Evolutionary conservation across 2,113 vertebrate genomes (phyloP), one percentile per base, ranked within the genome.

Genomic region (Paratilapia polleni): DNA sequence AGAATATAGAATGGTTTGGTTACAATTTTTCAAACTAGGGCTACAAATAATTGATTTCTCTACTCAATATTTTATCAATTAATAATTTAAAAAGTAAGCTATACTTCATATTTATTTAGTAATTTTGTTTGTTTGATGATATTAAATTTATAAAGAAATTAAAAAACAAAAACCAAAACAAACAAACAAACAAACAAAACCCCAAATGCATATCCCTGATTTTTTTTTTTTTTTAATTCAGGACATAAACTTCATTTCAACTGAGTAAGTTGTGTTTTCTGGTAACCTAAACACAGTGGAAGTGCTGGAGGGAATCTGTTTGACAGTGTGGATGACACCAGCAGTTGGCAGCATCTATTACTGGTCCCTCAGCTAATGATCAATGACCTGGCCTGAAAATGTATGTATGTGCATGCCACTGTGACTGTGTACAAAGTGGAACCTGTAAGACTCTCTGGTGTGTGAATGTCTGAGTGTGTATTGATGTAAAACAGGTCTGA

Each of bases 401-500:
- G 54, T 59, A 26, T 14, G 24, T 14, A 24, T 62, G 74, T 38
- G 36, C 60, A 49, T 66, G n/a, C 4, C n/a, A 54, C 57, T 9
- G 52, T 82, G 59, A 34, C 12, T 2, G 31, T 24, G 22, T 24
- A 41, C 47, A 74, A 63, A 31, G 59, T 34, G 17, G 31, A 78
- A 57, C 26, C 57, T 34, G 61, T 63, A 56, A 1, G 31, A 28
- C 77, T 70, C 31, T 4, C 7, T 10, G 17, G 28, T 38, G 74
- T 26, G 79, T 73, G 70, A 77, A 56, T 62, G 9, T 57, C 60
- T 63, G 31, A 80, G 64, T 41, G 87, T 49, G 77, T 76, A 22
- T 49, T 41, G 68, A 79, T 56, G 58, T 84, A 68, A 78, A 90
- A 83, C 31, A 17, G 28, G 24, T 38, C 93, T 87, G 93, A 98